Base-by-base conservation (phyloP, 1,140 invertebrate species). In the Sitodiplosis mosellana region DNA sequence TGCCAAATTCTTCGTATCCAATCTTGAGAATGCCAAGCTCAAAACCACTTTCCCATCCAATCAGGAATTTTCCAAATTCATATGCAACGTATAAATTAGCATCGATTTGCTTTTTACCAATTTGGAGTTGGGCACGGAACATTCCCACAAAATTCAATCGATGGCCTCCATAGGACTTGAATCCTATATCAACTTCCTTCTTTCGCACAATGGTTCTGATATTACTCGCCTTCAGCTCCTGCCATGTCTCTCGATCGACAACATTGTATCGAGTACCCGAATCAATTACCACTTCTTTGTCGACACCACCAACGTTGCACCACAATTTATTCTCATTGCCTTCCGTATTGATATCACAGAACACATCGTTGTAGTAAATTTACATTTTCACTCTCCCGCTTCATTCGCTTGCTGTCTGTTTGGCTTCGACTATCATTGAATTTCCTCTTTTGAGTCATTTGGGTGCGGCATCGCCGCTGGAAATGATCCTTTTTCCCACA, bases 71-170 rank as follows among this genome's bases (percentile, higher is more conserved):
- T 19, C 50, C 48, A 0, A 45, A 14, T 8, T 45, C 50, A 49
- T 51, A 21, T 18, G 46, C 40, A 2, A 56, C 53, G 2, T 52
- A 33, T 12, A 49, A 42, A 4, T 41, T 11, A 4, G 15, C 46
- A 2, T 2, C 12, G 18, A 7, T 2, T 11, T 37, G 12, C 2
- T 14, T 2, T 2, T 38, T 38, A 2, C 27, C 27, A 2, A 37
- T 20, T 21, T 36, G 18, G 46, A 47, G 36, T 33, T 19, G 2
- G 2, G 46, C 46, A 2, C 14, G 7, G 20, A 47, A 47, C 33
- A 36, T 37, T 11, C 46, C 46, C 11, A 47, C 2, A 4, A 36
- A 15, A 2, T 14, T n/a, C 20, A 47, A 22, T 18, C n/a, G n/a
- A 20, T 47, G 15, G 10, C 36, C 36, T 14, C 46, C 46, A 19